These are phyloP conservation scores for Gerosis bhagava DNA, from an alignment of 2,888 invertebrate genomes.

Conservation along the genomic window DNA sequence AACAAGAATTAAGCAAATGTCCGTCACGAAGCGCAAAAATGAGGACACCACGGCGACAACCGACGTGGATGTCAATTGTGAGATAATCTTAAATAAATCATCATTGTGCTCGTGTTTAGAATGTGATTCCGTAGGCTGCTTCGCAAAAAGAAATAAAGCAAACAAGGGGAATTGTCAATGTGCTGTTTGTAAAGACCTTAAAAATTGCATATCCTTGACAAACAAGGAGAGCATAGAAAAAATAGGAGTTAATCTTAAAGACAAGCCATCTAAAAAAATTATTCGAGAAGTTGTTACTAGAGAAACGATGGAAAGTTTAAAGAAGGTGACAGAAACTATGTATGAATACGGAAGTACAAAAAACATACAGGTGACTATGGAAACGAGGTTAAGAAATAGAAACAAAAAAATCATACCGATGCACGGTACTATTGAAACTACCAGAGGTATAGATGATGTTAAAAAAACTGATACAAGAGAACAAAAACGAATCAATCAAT, in stretches of 20 bases:
- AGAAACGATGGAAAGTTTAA: constrained; percentile 19
- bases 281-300: constrained; percentile 13
- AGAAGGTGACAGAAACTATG: constrained; percentile 20
- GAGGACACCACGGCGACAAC: constrained; percentile 6
- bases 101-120: constrained; percentile 49
- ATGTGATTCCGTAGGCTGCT: constrained; percentile 47
- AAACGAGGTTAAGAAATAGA: constrained; percentile 1
- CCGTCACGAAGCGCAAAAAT: constrained; percentile 2
- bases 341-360: too few species aligned
- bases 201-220: neutral
- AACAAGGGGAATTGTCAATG: constrained; percentile 9
- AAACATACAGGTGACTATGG: too few species aligned
- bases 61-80: constrained; percentile 4
- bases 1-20: constrained; percentile 8
- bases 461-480: constrained; percentile 2
- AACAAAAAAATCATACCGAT: neutral
- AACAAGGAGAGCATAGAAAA: neutral
- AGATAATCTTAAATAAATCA: constrained; percentile 13
- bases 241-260: neutral
- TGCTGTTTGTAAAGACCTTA: constrained; percentile 1
- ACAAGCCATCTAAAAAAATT: constrained; percentile 9
- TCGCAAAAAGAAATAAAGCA: constrained; percentile 37
- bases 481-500: too few species aligned
- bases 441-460: neutral
- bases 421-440: neutral